Evolutionary conservation across 2,888 invertebrate genomes (phyloP), one percentile per base, ranked within the genome.

Genomic region (Loripinus fragilis): DNA sequence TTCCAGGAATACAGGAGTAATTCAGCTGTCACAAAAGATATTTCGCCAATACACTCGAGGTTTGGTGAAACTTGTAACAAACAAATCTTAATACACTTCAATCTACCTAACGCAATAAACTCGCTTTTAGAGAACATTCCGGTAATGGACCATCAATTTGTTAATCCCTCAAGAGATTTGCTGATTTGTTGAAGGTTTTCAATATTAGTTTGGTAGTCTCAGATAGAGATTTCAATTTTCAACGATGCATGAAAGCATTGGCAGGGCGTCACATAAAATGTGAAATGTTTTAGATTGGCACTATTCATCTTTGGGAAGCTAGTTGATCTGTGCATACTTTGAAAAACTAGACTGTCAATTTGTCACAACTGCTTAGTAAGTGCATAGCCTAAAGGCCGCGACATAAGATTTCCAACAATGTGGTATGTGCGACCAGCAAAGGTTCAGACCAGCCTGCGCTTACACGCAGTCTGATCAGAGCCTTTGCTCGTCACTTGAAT

Each of bases 121-220:
- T 60, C 30, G 60, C 60, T 60, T 60, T 60, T 60, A 60, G 60
- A 33, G 60, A 33, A 20, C 30, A 60, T 60, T 60, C 60, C 33
- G 3, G 60, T 60, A 60, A 60, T 60, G 60, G 60, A 17, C 60
- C 60, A 60, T 60, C 60, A 60, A 60, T 60, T 33, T 60, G 60
- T 60, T 17, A 33, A 60, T 60, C 60, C 20, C 60, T 60, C 60
- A 7, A 10, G 60, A 60, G 60, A 60, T 33, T 3, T 17, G 5
- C 33, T 60, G 60, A 60, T 60, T 60, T 33, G 60, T 60, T 60
- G 28, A 60, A 60, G 60, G 60, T 60, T 60, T 60, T 33, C 60
- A 60, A 60, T 60, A 60, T 60, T 60, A 33, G 60, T 60, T 60
- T 60, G 60, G 60, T 33, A 60, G 60, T 60, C 23, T 60, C 60